Base-by-base conservation (phyloP, 2,797 vertebrate genomes). In the Lagocephalus sceleratus region DNA sequence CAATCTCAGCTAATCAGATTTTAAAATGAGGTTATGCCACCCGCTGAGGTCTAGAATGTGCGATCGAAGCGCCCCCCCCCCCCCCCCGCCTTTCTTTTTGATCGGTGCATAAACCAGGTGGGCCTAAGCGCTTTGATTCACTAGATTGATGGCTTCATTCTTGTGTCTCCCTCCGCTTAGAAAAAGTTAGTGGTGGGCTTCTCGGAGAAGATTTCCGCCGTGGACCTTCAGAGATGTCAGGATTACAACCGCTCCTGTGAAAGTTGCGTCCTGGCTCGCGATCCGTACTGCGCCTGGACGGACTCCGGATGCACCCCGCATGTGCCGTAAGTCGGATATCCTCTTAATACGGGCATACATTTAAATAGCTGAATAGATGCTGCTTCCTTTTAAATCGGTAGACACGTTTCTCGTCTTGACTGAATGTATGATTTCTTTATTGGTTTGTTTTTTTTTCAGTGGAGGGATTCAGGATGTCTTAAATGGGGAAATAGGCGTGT, bases 261-360 rank as follows among this genome's bases (percentile, higher is more conserved):
- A 23, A 83, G 85, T 0, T 93, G 92, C 51, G 82, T 93, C 43
- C 78, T 92, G 68, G 86, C 91, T 2, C 85, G 85, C 6, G 91
- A 93, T 42, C 92, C 92, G 0, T 91, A 92, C 79, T 93, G 92
- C 53, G 82, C 87, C 17, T 93, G 92, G 92, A 86, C 82, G 1
- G 0, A 57, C 23, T 41, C 9, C 32, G 83, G 83, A 56, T 92
- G 91, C 71, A 61, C 21, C 2, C 63, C 87, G 0, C 75, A 80
- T 55, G 59, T 57, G 15, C 50, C 1, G 90, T 91, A 78, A 78
- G 81, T 69, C 9, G 35, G 21, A 14, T 35, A 14, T 11, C 12
- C 12, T 35, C 2, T 35, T 35, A 3, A 32, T 32, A 11, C 29
- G 4, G 26, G 57, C n/a, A 9, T 9, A 5, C 16, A 42, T 42